Base-by-base conservation (phyloP, 2,113 vertebrate species). In the Neolamprologus variostigma region DNA sequence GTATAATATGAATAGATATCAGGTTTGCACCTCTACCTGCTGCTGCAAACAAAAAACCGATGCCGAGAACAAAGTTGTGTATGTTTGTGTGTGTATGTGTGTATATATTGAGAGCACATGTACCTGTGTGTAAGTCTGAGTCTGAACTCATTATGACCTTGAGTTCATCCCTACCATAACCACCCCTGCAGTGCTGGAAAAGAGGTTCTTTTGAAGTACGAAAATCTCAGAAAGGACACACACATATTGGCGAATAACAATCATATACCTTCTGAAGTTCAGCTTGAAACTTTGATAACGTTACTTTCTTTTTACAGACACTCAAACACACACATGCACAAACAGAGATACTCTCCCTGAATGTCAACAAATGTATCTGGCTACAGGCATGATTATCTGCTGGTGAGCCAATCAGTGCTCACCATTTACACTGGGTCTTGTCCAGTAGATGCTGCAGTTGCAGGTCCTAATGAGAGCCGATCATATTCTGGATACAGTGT, bases 181-280 rank as follows among this genome's bases (percentile, higher is more conserved):
- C 33, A 13, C 81, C 84, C 85, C 91, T 81, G 86, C 83, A 80
- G 87, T 66, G 87, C 83, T 82, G 35, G 40, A 80, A 82, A 88
- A 66, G 68, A 82, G 76, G 1, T 86, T 91, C 91, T 73, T 92
- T 91, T 94, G 87, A 93, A 90, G 86, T 85, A 59, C n/a, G 51
- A 33, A 87, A 80, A 68, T 88, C 78, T 68, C 35, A 83, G 53
- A 91, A 86, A 91, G 90, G 91, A 89, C 82, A 89, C 83, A 89
- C 81, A 79, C 47, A 82, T 37, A 57, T 8, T 21, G n/a, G 37
- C 82, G 82, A 81, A 92, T 87, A 87, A 89, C 81, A 89, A 87
- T 89, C 81, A 51, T 47, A 73, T 63, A 33, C 1, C 51, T 84
- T 80, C 53, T 59, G 23, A 88, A 87, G 63, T 89, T 91, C 92